Evolutionary conservation across 1,140 invertebrate genomes (phyloP).

Genomic region (Pectinophora gossypiella): DNA sequence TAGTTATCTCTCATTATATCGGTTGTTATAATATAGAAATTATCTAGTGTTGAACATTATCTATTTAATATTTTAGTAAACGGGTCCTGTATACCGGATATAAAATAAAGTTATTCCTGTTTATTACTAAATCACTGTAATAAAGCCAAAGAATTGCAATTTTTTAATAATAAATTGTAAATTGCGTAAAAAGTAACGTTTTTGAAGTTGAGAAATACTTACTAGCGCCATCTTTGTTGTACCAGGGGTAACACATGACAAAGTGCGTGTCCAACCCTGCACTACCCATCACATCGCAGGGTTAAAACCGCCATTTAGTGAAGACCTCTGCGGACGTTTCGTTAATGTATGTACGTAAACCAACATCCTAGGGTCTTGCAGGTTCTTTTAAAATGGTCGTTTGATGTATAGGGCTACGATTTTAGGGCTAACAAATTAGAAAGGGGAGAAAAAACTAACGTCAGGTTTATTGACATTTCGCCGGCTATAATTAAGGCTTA

Average conservation of each 20-base stretch:
- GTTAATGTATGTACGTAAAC: constrained; percentile 12
- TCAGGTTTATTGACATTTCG: constrained; percentile 68
- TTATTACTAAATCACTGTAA: no score
- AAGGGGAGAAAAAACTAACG: constrained; percentile 60
- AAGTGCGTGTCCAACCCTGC: constrained; percentile 40
- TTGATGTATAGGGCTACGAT: constrained; percentile 35
- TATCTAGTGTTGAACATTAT: no score
- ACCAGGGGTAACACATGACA: constrained; percentile 35
- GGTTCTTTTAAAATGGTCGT: constrained; percentile 13
- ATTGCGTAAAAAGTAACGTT: constrained; percentile 25
- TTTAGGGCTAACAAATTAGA: constrained; percentile 69
- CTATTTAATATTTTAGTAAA: no score
- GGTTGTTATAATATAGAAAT: no score
- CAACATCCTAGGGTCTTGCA: no score
- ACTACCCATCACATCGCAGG: constrained; percentile 51
- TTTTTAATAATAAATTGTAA: no score
- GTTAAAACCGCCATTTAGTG: constrained; percentile 31
- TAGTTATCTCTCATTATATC: no score
- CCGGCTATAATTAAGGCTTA: constrained; percentile 63
- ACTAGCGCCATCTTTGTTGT: constrained; percentile 35
- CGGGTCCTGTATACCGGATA: no score
- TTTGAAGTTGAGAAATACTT: constrained; percentile 17
- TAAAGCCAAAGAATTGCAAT: no score
- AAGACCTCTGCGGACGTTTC: constrained; percentile 20
- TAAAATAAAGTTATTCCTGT: no score